Conservation (phyloP, 2,888 invertebrate genomes). For the Physocephala rufipes region DNA sequence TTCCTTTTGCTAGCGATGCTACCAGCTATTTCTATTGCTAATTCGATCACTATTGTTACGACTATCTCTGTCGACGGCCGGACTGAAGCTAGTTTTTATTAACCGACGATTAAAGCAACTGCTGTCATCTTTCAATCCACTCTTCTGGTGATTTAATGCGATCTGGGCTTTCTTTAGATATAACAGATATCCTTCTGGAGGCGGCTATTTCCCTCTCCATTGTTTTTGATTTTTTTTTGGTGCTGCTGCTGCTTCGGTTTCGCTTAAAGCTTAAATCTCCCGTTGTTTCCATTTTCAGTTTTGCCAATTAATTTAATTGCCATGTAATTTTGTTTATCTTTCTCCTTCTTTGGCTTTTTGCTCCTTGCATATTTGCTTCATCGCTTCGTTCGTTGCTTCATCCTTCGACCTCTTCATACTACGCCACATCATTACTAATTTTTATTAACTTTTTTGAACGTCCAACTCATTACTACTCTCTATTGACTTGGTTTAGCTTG, state of each 20-base stretch:
- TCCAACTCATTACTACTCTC: constrained; percentile 38
- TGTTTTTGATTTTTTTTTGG: background rate
- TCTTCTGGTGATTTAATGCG: too few relatives aligned
- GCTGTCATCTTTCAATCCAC: too few relatives aligned
- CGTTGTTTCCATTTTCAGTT: background rate
- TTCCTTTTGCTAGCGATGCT: constrained; percentile 31
- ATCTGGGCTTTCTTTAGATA: too few relatives aligned
- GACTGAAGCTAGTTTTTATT: too few relatives aligned
- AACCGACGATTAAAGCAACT: too few relatives aligned
- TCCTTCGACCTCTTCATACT: constrained; percentile 9
- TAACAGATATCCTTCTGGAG: background rate
- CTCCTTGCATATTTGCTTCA: background rate
- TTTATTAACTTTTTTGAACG: constrained; percentile 40
- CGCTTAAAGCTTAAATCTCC: background rate
- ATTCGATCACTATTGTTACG: background rate
- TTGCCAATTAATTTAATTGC: background rate
- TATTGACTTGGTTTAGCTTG: constrained; percentile 34
- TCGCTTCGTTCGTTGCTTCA: constrained; percentile 10
- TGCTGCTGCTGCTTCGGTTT: background rate
- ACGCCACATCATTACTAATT: constrained; percentile 12
- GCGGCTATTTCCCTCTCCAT: background rate
- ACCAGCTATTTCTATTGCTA: background rate
- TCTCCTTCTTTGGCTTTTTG: background rate
- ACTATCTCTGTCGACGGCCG: too few relatives aligned
- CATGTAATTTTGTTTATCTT: background rate